Conservation (phyloP, 2,113 vertebrate genomes). For the Phoenicopterus ruber region DNA sequence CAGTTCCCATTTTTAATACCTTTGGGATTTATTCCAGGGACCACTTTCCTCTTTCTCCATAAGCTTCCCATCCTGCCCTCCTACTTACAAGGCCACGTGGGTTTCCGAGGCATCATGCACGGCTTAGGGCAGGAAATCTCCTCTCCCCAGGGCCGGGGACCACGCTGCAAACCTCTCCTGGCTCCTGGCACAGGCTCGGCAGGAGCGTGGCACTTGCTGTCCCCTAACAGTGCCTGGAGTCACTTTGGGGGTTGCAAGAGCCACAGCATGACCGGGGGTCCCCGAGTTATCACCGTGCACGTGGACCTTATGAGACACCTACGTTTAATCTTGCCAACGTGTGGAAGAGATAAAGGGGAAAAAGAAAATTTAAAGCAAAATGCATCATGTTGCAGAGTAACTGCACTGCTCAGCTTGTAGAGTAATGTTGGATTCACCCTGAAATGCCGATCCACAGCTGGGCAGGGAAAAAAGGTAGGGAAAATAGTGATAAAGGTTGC, state of each 20-base stretch:
- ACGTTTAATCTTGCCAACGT: fast-evolving
- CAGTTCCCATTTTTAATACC: background rate
- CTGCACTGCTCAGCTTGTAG: background rate
- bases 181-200: background rate
- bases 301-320: background rate
- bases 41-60: background rate
- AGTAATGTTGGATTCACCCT: background rate
- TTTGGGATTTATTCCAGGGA: background rate
- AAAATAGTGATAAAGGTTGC: background rate
- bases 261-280: fast-evolving
- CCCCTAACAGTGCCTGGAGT: background rate
- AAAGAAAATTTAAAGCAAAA: background rate
- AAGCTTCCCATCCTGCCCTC: background rate
- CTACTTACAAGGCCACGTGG: fast-evolving
- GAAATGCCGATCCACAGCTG: background rate
- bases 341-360: background rate
- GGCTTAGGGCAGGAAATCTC: background rate
- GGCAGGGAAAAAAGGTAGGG: background rate
- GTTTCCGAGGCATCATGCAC: background rate
- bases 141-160: background rate
- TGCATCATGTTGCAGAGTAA: background rate
- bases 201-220: background rate
- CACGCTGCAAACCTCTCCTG: background rate
- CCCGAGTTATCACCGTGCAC: fast-evolving
- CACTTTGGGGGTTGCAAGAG: background rate